These are phyloP conservation scores for Austrolebias charrua DNA, from an alignment of 2,797 vertebrate genomes.

Conservation along the genomic window DNA sequence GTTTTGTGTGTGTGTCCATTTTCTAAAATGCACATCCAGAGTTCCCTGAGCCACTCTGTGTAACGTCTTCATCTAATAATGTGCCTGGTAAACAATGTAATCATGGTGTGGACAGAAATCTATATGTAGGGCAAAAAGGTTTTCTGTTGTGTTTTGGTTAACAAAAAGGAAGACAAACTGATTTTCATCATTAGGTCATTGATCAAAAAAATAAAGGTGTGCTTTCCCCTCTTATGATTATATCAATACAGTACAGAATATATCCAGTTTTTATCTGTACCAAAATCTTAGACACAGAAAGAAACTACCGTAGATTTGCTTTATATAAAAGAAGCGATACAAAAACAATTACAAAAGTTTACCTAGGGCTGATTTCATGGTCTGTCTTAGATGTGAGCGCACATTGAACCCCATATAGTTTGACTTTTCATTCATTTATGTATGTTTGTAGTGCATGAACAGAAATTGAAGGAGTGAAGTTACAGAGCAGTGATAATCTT, in stretches of 20 bases:
- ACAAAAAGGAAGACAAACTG: slow-evolving; percentile 11
- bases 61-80: slow-evolving; percentile 42
- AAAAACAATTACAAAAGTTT: neutral
- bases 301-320: neutral
- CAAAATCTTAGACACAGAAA: neutral
- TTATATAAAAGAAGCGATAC: neutral
- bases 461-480: neutral
- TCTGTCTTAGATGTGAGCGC: too few relatives aligned
- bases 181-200: neutral
- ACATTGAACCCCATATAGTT: neutral
- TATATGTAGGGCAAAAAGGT: slow-evolving; percentile 20
- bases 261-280: neutral
- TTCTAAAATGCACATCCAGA: slow-evolving; percentile 42
- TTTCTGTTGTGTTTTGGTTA: slow-evolving; percentile 13
- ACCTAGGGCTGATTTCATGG: too few relatives aligned
- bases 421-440: neutral
- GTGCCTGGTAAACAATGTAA: slow-evolving; percentile 27
- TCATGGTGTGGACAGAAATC: slow-evolving; percentile 21
- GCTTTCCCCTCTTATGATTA: neutral
- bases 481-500: neutral
- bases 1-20: slow-evolving; percentile 32
- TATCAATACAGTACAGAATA: neutral
- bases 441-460: neutral
- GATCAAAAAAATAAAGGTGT: neutral
- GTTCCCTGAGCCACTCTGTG: slow-evolving; percentile 34